Percentiles rank a stretch among this genome's conserved stretches.
phyloP scores from a whole-genome alignment of 2,113 vertebrate genomes.

The Ictalurus punctatus region DNA sequence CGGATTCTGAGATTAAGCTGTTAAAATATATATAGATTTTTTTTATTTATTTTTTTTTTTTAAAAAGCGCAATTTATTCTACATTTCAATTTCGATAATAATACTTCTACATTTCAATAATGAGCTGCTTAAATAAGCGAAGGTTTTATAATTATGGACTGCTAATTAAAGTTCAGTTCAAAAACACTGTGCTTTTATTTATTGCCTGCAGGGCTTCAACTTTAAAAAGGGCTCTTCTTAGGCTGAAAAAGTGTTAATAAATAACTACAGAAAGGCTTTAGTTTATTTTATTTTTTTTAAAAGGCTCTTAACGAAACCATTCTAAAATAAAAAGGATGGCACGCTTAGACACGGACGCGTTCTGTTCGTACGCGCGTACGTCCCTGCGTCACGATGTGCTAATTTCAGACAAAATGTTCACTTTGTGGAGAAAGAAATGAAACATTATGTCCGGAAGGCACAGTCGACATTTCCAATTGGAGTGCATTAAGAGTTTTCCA shows the following conservation, averaged over 20 bases:
- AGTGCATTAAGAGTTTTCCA: slow-evolving; percentile 41
- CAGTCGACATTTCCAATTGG: slow-evolving; percentile 53
- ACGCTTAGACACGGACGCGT: neutral
- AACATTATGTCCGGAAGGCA: slow-evolving; percentile 39
- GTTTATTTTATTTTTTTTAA: neutral
- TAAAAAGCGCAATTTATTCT: neutral
- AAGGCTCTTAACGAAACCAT: neutral
- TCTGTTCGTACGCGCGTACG: no score
- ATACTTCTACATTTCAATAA: slow-evolving; percentile 40
- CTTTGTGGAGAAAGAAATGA: slow-evolving; percentile 13
- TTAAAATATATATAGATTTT: no score
- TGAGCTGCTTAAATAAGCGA: slow-evolving; percentile 22
- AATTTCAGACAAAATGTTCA: neutral
- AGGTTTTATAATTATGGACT: slow-evolving; percentile 50
- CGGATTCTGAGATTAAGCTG: slow-evolving; percentile 20
- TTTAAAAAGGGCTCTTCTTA: slow-evolving; percentile 52
- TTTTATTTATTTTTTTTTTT: no score
- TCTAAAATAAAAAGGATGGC: neutral
- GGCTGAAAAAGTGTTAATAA: neutral
- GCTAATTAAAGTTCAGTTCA: slow-evolving; percentile 67
- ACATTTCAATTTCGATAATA: slow-evolving; percentile 43
- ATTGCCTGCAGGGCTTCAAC: slow-evolving; percentile 44
- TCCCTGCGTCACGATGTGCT: neutral
- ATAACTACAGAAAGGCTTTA: neutral
- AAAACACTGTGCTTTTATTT: slow-evolving; percentile 59